Evolutionary conservation across 2,888 invertebrate species (phyloP).

Genomic region (Campopleginae sp.): DNA sequence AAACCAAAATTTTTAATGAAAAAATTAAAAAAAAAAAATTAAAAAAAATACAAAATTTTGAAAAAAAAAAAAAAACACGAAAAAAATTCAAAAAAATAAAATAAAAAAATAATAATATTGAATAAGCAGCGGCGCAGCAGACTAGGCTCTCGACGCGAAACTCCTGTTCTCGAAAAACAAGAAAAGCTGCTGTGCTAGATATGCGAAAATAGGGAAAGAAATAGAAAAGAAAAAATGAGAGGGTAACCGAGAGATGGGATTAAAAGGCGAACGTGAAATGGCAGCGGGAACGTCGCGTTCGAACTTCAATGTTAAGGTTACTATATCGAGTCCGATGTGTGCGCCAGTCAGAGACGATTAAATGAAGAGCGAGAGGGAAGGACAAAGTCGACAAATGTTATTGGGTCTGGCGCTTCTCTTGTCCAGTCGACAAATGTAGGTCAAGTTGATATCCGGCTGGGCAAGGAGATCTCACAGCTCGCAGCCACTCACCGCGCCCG

Average conservation of each 20-base stretch:
- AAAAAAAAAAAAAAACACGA: too few species aligned
- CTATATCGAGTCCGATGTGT: constrained; percentile 53
- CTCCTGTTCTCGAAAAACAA: constrained; percentile 37
- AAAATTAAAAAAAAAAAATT: too few species aligned
- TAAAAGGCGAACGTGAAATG: constrained; percentile 27
- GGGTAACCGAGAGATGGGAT: constrained; percentile 6
- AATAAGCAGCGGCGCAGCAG: constrained; percentile 8
- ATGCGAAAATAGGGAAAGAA: constrained; percentile 24
- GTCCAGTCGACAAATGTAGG: constrained; percentile 72
- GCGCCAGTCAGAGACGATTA: constrained; percentile 7
- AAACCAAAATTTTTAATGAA: too few species aligned
- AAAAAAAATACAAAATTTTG: too few species aligned
- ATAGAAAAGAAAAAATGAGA: constrained; percentile 4
- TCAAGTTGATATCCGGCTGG: constrained; percentile 80
- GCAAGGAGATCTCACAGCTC: constrained; percentile 53
- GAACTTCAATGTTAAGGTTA: constrained; percentile 79
- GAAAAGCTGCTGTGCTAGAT: constrained; percentile 16
- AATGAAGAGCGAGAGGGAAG: neutral
- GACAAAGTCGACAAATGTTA: constrained; percentile 62
- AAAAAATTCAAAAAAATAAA: too few species aligned
- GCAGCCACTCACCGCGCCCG: constrained; percentile 38
- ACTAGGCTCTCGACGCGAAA: constrained; percentile 40
- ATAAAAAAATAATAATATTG: too few species aligned
- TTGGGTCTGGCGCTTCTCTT: constrained; percentile 66
- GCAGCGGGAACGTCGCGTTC: constrained; percentile 52